A percentile compares a stretch with the other conserved stretches of the same genome.
Conservation (phyloP, 2,888 invertebrate genomes). For the Sphecodes monilicornis region DNA sequence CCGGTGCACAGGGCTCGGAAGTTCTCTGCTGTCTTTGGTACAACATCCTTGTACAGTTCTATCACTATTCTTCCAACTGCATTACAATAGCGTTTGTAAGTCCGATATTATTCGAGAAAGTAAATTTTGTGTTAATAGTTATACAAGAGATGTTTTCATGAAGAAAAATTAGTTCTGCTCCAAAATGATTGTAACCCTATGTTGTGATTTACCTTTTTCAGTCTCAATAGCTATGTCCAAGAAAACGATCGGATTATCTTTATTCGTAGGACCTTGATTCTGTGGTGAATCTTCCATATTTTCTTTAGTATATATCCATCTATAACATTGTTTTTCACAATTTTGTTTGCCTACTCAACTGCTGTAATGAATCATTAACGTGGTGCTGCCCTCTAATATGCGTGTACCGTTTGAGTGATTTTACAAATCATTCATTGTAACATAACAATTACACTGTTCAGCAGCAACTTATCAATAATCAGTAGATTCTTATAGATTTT, state of each 20-base stretch:
- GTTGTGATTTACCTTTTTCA: conserved; percentile 87
- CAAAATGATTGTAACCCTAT: conserved; percentile 18
- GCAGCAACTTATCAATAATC: not conserved
- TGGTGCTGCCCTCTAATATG: conserved; percentile 22
- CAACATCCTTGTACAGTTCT: conserved; percentile 93
- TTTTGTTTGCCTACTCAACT: conserved; percentile 9
- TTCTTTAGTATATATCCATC: conserved; percentile 25
- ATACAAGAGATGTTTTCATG: not conserved
- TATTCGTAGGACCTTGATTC: conserved; percentile 48
- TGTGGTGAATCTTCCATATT: conserved; percentile 71
- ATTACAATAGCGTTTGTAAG: conserved; percentile 49
- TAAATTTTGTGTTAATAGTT: conserved; percentile 18
- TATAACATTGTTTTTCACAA: conserved; percentile 21
- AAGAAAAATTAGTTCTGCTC: not conserved
- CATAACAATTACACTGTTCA: not conserved
- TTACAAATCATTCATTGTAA: not conserved
- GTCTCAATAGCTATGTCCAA: conserved; percentile 89
- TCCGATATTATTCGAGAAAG: conserved; percentile 22
- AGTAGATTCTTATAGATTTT: not conserved
- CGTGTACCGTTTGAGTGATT: not conserved
- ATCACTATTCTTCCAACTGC: conserved; percentile 93
- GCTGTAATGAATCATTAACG: not conserved
- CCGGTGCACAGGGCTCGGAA: conserved; percentile 97
- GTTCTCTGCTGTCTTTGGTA: conserved; percentile 96
- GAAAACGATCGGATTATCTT: conserved; percentile 88